Conservation (phyloP, 35 echinoderm and acorn worm species). For the Ptychodera flava region DNA sequence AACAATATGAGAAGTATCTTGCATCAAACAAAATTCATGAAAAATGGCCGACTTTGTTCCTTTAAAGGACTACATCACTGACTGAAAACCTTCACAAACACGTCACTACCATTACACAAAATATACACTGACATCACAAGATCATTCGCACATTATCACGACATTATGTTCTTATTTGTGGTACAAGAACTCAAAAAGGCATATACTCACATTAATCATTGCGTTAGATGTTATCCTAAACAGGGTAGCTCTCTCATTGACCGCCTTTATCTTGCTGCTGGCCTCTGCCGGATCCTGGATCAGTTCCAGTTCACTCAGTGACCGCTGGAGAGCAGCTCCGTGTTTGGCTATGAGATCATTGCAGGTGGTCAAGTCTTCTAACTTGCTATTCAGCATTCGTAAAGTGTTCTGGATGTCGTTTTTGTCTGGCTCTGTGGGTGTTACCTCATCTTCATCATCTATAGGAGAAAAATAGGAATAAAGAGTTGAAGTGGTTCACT, state of each 20-base stretch:
- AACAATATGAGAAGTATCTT: too few relatives aligned
- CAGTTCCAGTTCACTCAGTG: conserved; percentile 70
- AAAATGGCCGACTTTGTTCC: too few relatives aligned
- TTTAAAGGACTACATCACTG: too few relatives aligned
- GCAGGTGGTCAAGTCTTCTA: conserved; percentile 91
- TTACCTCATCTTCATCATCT: conserved; percentile 64
- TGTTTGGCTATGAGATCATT: conserved; percentile 98
- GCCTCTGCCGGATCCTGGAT: conserved; percentile 66
- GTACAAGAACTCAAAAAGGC: background rate
- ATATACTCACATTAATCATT: conserved; percentile 98
- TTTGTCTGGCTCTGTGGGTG: conserved; percentile 58
- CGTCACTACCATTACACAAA: too few relatives aligned
- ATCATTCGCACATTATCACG: too few relatives aligned
- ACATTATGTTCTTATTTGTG: too few relatives aligned
- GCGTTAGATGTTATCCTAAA: conserved; percentile 98
- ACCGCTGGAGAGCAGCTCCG: conserved; percentile 72
- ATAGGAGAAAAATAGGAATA: conserved; percentile 15
- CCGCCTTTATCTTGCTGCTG: conserved; percentile 57
- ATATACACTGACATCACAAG: too few relatives aligned
- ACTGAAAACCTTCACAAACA: too few relatives aligned
- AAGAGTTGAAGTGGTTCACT: too few relatives aligned
- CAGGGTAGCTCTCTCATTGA: conserved; percentile 90
- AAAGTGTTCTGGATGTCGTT: conserved; percentile 74
- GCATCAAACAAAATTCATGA: too few relatives aligned
- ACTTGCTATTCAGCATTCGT: conserved; percentile 69